Evolutionary conservation across 2,888 invertebrate species (phyloP), one percentile per base, ranked within the genome.

Genomic region (Drosophila meridiana): DNA sequence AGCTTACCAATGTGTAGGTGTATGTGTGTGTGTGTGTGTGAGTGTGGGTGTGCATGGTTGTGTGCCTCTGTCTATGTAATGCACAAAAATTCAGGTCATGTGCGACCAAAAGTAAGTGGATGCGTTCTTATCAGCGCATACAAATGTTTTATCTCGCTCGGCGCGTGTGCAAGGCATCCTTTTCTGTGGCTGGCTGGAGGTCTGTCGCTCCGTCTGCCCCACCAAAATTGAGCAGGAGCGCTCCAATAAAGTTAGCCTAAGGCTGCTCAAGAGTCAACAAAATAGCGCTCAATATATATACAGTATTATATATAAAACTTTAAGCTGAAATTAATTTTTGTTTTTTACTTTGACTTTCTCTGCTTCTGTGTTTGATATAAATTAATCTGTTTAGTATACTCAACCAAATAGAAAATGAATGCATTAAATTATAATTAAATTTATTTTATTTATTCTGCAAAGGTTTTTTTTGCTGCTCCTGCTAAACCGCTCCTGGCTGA

Each of bases 121-220:
- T 87, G 89, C 87, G 87, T 83, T 87, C 85, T 84, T 88, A 87
- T 87, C 86, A 87, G 84, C 86, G 81, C 89, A 87, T 82, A 88
- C 86, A 86, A 88, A 87, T 87, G 86, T 87, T 86, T 86, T 88
- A 87, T 87, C 86, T 87, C 76, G 71, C 66, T 73, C 77, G 76
- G 72, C 81, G 86, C 84, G 87, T 87, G 80, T 84, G 84, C 82
- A 87, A 72, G 69, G 70, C 62, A 64, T 64, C 78, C 69, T 63
- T 32, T 82, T 73, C 70, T 84, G 79, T 70, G 64, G 74, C 66
- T 66, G 45, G 26, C 57, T 40, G 43, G 3, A 53, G 9, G 5
- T n/a, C 43, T 5, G 14, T n/a, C 66, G 60, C 36, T 34, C 56
- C 36, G 36, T 8, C 52, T 14, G 28, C 20, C 26, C 38, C 26